Conservation (phyloP, 2,113 vertebrate species). For the Acanthochromis polyacanthus region DNA sequence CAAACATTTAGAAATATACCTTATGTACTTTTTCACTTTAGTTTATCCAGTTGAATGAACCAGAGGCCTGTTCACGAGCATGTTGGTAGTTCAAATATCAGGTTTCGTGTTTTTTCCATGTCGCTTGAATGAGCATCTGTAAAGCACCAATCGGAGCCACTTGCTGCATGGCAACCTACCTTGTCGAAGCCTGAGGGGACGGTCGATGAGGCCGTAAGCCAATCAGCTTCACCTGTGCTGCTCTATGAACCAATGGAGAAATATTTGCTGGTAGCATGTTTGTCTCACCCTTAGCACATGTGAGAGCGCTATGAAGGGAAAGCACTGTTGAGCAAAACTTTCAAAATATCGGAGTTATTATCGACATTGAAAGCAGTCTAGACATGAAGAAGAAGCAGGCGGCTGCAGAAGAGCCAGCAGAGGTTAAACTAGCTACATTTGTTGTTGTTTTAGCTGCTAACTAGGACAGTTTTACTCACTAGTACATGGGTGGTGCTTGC, state of each 20-base stretch:
- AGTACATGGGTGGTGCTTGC: background rate
- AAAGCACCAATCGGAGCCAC: background rate
- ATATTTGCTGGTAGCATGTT: conserved; percentile 26
- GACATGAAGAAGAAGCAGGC: conserved; percentile 67
- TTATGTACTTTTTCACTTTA: too few species aligned
- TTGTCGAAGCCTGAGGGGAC: background rate
- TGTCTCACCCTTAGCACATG: conserved; percentile 70
- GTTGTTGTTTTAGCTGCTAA: background rate
- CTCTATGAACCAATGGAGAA: conserved; percentile 48
- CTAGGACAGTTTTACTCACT: background rate
- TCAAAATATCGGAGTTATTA: background rate
- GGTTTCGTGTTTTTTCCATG: too few species aligned
- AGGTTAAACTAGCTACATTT: conserved; percentile 45
- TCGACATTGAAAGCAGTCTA: background rate
- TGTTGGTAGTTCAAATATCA: too few species aligned
- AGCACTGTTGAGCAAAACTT: background rate
- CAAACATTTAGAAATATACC: too few species aligned
- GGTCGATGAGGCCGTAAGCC: background rate
- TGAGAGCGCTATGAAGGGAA: conserved; percentile 26
- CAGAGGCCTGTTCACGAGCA: too few species aligned
- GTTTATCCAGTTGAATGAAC: too few species aligned
- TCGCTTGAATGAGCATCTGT: too few species aligned
- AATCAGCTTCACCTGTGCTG: conserved; percentile 14
- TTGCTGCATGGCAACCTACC: conserved; percentile 69
- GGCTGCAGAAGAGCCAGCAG: background rate